phyloP scores from a whole-genome alignment of 2,888 invertebrate species.

The Leptinotarsa haldemani region DNA sequence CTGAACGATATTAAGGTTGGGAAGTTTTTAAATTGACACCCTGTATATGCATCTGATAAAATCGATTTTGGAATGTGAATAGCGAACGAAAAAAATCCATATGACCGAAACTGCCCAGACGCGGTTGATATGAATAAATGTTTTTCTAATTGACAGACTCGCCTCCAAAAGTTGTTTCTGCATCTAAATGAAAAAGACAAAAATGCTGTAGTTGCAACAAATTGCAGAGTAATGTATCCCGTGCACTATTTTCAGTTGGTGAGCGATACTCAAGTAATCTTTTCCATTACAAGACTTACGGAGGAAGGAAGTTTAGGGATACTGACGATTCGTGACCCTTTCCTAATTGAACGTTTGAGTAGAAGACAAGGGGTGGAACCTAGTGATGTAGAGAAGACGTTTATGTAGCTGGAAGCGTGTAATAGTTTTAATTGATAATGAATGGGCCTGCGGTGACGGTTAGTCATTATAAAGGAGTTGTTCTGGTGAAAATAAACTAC shows the following conservation, averaged over 20 bases:
- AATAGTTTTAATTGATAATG: conserved; percentile 11
- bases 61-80: too few species aligned
- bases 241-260: neutral
- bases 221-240: too few species aligned
- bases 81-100: too few species aligned
- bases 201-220: too few species aligned
- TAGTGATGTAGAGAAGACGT: conserved; percentile 5
- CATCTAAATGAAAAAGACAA: too few species aligned
- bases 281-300: neutral
- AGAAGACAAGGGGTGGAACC: neutral
- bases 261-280: neutral
- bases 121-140: too few species aligned
- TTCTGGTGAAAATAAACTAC: neutral
- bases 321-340: conserved; percentile 12
- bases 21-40: too few species aligned
- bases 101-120: too few species aligned
- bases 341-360: conserved; percentile 10
- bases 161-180: too few species aligned
- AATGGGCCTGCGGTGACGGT: conserved; percentile 1
- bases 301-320: neutral
- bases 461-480: neutral
- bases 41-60: too few species aligned
- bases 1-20: too few species aligned
- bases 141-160: too few species aligned
- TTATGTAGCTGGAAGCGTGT: neutral